These are phyloP conservation scores for Odontothrips loti DNA, from an alignment of 2,888 invertebrate species.

Conservation along the genomic window DNA sequence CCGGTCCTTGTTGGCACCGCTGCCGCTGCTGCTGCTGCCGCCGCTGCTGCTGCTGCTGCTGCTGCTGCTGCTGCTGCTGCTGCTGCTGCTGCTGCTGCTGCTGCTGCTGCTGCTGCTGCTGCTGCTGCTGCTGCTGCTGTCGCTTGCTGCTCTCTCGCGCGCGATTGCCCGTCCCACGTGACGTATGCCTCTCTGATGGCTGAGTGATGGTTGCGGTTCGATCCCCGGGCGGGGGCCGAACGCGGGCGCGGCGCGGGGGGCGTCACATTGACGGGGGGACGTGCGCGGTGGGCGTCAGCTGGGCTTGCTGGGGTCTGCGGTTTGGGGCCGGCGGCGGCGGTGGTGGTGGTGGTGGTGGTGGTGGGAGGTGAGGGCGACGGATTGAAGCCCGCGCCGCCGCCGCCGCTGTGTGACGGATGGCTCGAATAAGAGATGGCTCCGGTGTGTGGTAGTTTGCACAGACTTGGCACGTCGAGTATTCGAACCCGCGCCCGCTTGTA, in stretches of 20 bases:
- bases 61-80: no score
- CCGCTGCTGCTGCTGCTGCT: no score
- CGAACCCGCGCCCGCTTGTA: neutral
- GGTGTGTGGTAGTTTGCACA: no score
- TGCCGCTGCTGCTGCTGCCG: no score
- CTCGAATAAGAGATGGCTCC: neutral
- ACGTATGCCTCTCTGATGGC: constrained; percentile 20
- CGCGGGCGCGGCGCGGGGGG: neutral
- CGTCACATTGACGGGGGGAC: constrained; percentile 4
- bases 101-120: no score
- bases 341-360: neutral
- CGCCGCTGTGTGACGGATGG: neutral
- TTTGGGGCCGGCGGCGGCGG: neutral
- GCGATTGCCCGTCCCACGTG: constrained; percentile 14
- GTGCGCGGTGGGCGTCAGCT: neutral
- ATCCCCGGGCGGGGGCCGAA: constrained; percentile 1
- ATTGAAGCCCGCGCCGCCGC: no score
- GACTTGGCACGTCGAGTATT: neutral
- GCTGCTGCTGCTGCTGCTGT: no score
- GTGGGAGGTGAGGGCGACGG: no score
- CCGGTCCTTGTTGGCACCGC: no score
- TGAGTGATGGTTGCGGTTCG: constrained; percentile 16
- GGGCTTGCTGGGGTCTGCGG: constrained; percentile 8
- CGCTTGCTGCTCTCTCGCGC: neutral
- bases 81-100: no score